Evolutionary conservation across 1,140 invertebrate genomes (phyloP), one percentile per base, ranked within the genome.

Genomic region (Colletes latitarsis): DNA sequence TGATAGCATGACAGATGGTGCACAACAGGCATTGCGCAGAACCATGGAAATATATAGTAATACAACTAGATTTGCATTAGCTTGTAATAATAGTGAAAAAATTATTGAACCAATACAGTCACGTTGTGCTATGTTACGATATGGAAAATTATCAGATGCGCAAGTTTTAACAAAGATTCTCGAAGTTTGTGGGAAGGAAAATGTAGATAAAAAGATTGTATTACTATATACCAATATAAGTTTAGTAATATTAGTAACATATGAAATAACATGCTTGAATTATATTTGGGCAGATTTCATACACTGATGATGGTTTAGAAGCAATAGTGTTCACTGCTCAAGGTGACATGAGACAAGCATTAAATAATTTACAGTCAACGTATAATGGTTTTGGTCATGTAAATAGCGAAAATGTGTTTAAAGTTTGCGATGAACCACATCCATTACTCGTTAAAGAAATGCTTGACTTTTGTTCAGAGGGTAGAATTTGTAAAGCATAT

Each of bases 51-150:
- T 99, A 64, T 99, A 99, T 93, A 99, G 98, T 68, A 97, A 96
- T 90, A 99, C 99, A 10, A 99, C 99, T 2, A 94, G 99, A 83
- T 99, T 99, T 95, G 98, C 98, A 5, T 94, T 99, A 4, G 99
- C 99, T 64, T 99, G 99, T 91, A 99, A 99, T 92, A 98, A 98
- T 82, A 99, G 98, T 81, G 99, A 99, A 90, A 99, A 99, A 94
- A 99, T 99, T 67, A 99, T 99, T 83, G 98, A 99, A 93, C 98
- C 99, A 0, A 99, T 99, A 87, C 99, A 99, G 92, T 99, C 98
- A 0, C 95, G 99, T 55, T 99, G 99, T 95, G 99, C 99, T 12
- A 97, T 99, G 93, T 93, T 99, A 46, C 94, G 99, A n/a, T 99
- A 98, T 93, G 97, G 97, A 3, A 97, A 97, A 89, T 94, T 99